Conservation (phyloP, 2,113 vertebrate genomes). For the Neomonachus schauinslandi region DNA sequence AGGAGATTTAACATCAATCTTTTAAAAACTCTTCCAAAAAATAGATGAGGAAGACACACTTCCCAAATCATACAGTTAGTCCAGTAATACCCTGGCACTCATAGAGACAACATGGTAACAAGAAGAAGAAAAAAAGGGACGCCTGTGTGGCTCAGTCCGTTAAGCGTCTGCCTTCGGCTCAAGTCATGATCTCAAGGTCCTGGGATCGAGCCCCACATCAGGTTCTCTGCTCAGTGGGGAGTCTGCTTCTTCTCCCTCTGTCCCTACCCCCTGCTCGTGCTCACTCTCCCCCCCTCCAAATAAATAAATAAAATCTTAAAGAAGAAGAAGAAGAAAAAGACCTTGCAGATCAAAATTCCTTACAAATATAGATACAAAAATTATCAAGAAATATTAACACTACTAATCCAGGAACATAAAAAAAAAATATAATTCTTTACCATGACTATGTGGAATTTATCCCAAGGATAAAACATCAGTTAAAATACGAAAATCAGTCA, state of each 20-base stretch:
- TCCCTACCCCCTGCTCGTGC: not conserved
- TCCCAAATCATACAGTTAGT: not conserved
- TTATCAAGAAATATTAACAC: not conserved
- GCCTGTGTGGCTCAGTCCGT: no score
- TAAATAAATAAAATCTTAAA: not conserved
- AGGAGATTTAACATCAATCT: not conserved
- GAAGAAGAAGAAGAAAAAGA: not conserved
- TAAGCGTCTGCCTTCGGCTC: not conserved
- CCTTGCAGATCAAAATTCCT: not conserved
- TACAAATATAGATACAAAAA: not conserved
- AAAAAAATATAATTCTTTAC: not conserved
- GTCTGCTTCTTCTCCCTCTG: not conserved
- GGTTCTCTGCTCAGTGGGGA: not conserved
- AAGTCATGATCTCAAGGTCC: not conserved
- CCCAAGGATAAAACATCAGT: not conserved
- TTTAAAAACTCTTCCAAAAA: not conserved
- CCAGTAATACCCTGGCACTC: not conserved
- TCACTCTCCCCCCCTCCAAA: not conserved
- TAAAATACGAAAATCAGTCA: not conserved
- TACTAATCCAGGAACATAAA: not conserved
- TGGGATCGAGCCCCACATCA: not conserved
- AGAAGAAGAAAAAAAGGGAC: not conserved
- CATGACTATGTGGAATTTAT: not conserved
- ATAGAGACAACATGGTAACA: not conserved
- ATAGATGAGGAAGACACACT: not conserved